Evolutionary conservation across 2,797 vertebrate genomes (phyloP).

Genomic region (Phalanger gymnotis): DNA sequence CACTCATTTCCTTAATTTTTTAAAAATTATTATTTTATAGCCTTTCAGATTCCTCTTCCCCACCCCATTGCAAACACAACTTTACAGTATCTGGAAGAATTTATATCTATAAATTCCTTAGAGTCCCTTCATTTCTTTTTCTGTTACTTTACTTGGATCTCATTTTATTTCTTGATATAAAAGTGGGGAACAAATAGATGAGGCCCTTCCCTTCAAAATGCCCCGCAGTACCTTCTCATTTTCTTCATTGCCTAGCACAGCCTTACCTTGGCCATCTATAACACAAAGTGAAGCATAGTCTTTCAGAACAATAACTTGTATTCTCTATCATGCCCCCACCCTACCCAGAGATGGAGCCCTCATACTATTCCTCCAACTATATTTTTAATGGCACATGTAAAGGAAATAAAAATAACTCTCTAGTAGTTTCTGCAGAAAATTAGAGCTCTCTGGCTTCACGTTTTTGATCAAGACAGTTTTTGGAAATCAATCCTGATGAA

Average conservation of each 20-base stretch:
- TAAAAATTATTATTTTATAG: background rate
- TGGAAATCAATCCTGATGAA: background rate
- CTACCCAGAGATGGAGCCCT: constrained; percentile 50
- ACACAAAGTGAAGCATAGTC: constrained; percentile 11
- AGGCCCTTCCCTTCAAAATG: constrained; percentile 53
- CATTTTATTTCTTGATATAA: constrained; percentile 55
- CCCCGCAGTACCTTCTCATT: constrained; percentile 62
- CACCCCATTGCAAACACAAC: background rate
- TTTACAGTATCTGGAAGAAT: constrained; percentile 26
- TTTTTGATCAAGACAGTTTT: constrained; percentile 62
- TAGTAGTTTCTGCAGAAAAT: constrained; percentile 72
- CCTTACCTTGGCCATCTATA: constrained; percentile 65
- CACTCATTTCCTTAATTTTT: constrained; percentile 2
- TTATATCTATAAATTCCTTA: constrained; percentile 27
- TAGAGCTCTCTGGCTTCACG: constrained; percentile 67
- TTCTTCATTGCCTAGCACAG: constrained; percentile 34
- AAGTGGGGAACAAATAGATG: constrained; percentile 61
- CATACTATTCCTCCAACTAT: constrained; percentile 73
- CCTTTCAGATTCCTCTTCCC: constrained; percentile 13
- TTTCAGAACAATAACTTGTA: constrained; percentile 39
- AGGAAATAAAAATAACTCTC: constrained; percentile 68
- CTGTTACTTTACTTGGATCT: constrained; percentile 15
- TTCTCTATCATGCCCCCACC: constrained; percentile 44
- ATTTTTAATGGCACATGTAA: constrained; percentile 72
- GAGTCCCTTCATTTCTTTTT: constrained; percentile 54